phyloP scores from a whole-genome alignment of 2,888 invertebrate genomes.

The Melanotus villosus region DNA sequence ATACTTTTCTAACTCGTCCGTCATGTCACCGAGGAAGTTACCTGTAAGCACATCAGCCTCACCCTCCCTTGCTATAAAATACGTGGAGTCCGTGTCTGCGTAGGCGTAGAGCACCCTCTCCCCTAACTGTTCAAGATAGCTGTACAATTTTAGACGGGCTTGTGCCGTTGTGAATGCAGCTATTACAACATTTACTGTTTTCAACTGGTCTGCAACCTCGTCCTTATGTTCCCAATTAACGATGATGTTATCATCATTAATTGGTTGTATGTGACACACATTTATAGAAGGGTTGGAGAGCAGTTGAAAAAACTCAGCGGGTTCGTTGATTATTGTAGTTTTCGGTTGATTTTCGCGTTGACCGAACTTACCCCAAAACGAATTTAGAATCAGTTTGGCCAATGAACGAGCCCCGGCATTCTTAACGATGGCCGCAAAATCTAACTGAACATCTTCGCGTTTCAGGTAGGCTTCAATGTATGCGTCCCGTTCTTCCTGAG shows the following conservation, averaged over 20 bases:
- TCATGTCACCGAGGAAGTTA: constrained; percentile 57
- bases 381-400: not conserved
- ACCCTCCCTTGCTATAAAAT: constrained; percentile 53
- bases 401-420: not conserved
- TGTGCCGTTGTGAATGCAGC: not conserved
- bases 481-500: not conserved
- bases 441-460: not conserved
- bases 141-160: not conserved
- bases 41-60: constrained; percentile 50
- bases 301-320: not conserved
- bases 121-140: not conserved
- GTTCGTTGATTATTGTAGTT: not conserved
- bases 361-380: not conserved
- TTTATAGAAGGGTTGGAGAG: not conserved
- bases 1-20: constrained; percentile 58
- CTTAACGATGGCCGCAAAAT: not conserved
- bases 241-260: not conserved
- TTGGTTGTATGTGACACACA: not conserved
- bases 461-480: not conserved
- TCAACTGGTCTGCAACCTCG: not conserved
- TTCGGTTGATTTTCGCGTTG: not conserved
- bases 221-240: not conserved
- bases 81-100: not conserved
- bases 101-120: not conserved
- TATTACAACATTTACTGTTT: not conserved